Evolutionary conservation across 2,797 vertebrate genomes (phyloP), one percentile per base, ranked within the genome.

Genomic region (Lithobates pipiens): DNA sequence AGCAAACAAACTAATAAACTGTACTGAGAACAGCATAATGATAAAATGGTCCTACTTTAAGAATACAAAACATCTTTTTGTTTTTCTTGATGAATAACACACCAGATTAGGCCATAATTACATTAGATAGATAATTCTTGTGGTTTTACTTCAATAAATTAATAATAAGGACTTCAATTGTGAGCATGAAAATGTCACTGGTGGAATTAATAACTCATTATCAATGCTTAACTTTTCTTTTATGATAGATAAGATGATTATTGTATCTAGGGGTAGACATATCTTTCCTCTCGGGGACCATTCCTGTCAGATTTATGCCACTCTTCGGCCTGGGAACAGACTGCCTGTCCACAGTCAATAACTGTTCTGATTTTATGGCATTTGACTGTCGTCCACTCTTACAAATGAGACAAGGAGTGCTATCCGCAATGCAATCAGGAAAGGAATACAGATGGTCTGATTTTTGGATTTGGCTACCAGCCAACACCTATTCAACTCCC

Each of bases 381-480:
- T 65, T 61, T 78, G 80, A 83, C 76, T 34, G 70, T 74, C 23
- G 57, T 83, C 69, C 76, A 69, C 61, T 78, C 44, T 86, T 75
- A 86, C 68, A 86, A 83, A 86, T 67, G 75, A 86, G 32, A 25
- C 44, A 73, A 72, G 42, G 5, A 72, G 10, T 76, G 34, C 63
- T 75, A 70, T 83, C 71, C 65, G 46, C 81, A 80, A 25, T 75
- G 61, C 57, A 79, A 74, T 67, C 69, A 54, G 54, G 42, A 78
- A 67, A 86, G 29, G 85, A 86, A 86, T 86, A 83, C 71, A 83
- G 71, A 83, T 83, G 63, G 76, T 23, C 69, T 63, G 63, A 79
- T 83, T 83, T 84, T 65, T 83, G 71, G 25, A 80, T 25, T 36
- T 32, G 54, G 85, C 85, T 44, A 67, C 6, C 36, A 74, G 85